Percentiles rank a stretch among this genome's conserved stretches.
phyloP scores from a whole-genome alignment of 1,140 invertebrate genomes.

The Ladona fulva region DNA sequence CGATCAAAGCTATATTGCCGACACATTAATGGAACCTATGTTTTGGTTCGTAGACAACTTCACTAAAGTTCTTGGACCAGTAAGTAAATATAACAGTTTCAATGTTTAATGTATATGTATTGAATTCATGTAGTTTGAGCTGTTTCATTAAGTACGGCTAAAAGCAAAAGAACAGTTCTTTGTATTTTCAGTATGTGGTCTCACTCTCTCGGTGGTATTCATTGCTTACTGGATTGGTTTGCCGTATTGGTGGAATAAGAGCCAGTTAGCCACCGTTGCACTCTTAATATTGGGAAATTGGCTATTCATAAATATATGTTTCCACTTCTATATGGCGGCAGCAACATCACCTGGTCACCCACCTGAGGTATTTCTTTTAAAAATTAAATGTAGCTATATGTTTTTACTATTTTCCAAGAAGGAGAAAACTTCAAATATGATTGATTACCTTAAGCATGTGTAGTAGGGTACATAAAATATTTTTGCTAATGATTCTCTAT shows the following conservation, averaged over 20 bases:
- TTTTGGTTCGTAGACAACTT: constrained; percentile 94
- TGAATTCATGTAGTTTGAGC: background rate
- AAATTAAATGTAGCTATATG: too few species aligned
- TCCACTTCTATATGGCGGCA: constrained; percentile 84
- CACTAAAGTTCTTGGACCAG: constrained; percentile 72
- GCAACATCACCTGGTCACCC: constrained; percentile 72
- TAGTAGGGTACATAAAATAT: too few species aligned
- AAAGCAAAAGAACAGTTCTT: constrained; percentile 54
- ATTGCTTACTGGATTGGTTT: constrained; percentile 84
- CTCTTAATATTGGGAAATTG: constrained; percentile 83
- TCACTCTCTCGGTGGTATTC: constrained; percentile 69
- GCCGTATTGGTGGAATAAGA: constrained; percentile 81
- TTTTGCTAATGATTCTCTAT: too few species aligned
- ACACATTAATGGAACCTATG: constrained; percentile 82
- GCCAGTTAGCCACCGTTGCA: constrained; percentile 53
- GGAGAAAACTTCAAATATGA: too few species aligned
- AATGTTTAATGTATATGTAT: too few species aligned
- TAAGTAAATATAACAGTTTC: too few species aligned
- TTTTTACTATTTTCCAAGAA: too few species aligned
- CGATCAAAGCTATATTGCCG: constrained; percentile 65
- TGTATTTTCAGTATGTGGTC: constrained; percentile 64
- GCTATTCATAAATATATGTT: constrained; percentile 81
- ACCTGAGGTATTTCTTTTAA: constrained; percentile 46
- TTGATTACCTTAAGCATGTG: too few species aligned
- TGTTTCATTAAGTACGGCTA: constrained; percentile 7